These are phyloP conservation scores for Coelogynopora nodosa DNA, from an alignment of 2,888 invertebrate species.

Conservation along the genomic window DNA sequence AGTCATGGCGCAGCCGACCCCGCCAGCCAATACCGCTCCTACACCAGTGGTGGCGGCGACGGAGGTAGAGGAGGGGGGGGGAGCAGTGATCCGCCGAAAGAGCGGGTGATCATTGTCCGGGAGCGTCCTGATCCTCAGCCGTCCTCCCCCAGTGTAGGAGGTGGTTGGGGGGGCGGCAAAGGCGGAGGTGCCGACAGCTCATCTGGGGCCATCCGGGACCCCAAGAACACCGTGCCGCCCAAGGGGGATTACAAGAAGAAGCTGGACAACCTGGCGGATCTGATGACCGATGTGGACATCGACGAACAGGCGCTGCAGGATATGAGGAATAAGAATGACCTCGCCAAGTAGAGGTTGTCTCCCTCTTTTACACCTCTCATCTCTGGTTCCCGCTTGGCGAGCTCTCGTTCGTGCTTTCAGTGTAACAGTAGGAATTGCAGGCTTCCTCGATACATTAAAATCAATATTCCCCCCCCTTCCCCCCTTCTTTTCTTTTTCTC, in stretches of 20 bases:
- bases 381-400: neutral
- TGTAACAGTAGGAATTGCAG: too few species aligned
- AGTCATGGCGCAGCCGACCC: neutral
- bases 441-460: too few species aligned
- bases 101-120: neutral
- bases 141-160: neutral
- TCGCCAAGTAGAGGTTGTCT: neutral
- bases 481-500: too few species aligned
- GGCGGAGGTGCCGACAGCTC: neutral
- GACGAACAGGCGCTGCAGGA: neutral
- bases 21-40: neutral
- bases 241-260: neutral
- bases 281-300: neutral
- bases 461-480: too few species aligned
- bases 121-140: neutral
- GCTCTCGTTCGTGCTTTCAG: too few species aligned
- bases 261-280: neutral
- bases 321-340: neutral
- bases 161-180: neutral
- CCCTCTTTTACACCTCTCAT: neutral
- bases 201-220: neutral
- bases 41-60: neutral
- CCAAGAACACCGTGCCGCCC: neutral
- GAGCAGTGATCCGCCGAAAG: neutral
- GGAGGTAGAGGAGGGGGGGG: neutral